Evolutionary conservation across 1,140 invertebrate genomes (phyloP), one percentile per base, ranked within the genome.

Genomic region (Planococcus citri): DNA sequence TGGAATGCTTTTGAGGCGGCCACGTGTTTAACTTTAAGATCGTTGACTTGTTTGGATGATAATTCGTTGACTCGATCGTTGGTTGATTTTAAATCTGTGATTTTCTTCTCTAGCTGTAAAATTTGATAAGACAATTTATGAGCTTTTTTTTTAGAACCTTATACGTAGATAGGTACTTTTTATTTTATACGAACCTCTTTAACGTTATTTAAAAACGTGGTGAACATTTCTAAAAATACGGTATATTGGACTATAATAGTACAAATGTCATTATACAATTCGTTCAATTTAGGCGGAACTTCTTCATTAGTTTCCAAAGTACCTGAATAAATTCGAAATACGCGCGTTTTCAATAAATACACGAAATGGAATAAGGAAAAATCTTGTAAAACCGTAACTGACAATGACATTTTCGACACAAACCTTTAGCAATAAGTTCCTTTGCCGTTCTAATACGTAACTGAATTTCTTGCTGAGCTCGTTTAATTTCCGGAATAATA

Each of bases 181-280:
- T 27, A 25, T 37, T 17, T 9, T 10, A 69, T 22, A 71, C 76
- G 79, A 76, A 90, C 86, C 80, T 90, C 82, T 33, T 83, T 78
- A 69, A 90, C 77, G 74, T 84, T 85, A 72, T 83, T 83, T 77
- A 88, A 89, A 76, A 88, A 86, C 10, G 82, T 81, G 58, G 87
- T 83, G 41, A 91, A 79, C 78, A 87, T 87, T 74, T 90, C 86
- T 27, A 91, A 74, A 20, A 93, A 77, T 22, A 83, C 83, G 75
- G 88, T 85, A 76, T 91, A 93, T 72, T 92, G 86, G 10, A 84
- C 83, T 33, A 87, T 81, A 58, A 88, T 84, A 29, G 83, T 81
- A 72, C 85, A 82, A 27, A 92, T 77, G 72, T 86, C 82, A 74
- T 86, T 84, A 74, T 85, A 84, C 71, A 87, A 82, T 76, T 87